These are phyloP conservation scores for Psettodes erumei DNA, from an alignment of 2,113 vertebrate species.

Conservation along the genomic window DNA sequence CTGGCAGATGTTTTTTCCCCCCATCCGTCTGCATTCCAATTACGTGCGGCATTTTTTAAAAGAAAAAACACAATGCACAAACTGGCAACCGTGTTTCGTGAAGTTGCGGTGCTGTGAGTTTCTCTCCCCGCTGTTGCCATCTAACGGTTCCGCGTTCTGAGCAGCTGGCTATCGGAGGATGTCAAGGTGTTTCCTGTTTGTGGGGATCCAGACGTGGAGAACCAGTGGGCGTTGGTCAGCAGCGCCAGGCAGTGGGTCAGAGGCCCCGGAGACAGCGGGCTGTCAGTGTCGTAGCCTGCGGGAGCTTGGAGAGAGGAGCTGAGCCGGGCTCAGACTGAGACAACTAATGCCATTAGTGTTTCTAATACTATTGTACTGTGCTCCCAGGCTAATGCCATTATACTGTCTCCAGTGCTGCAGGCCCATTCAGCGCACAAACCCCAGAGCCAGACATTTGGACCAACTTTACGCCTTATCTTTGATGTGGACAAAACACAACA, in stretches of 20 bases:
- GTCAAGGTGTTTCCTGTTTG: constrained; percentile 72
- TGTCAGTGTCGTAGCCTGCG: constrained; percentile 55
- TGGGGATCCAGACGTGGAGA: constrained; percentile 21
- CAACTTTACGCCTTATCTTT: constrained; percentile 80
- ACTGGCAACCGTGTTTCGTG: neutral
- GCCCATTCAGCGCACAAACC: constrained; percentile 63
- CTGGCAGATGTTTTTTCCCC: neutral
- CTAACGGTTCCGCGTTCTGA: neutral
- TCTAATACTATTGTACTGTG: constrained; percentile 74
- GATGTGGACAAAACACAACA: constrained; percentile 80
- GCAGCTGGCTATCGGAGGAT: constrained; percentile 48
- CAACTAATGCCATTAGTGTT: constrained; percentile 78
- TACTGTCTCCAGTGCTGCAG: constrained; percentile 59
- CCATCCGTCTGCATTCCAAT: neutral
- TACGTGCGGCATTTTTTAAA: neutral
- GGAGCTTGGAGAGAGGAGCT: constrained; percentile 57
- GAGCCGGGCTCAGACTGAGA: constrained; percentile 67
- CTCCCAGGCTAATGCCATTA: constrained; percentile 75
- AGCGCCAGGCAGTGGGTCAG: constrained; percentile 12
- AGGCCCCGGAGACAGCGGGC: constrained; percentile 22
- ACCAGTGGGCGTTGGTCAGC: constrained; percentile 19
- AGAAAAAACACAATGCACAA: neutral
- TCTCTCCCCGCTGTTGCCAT: neutral
- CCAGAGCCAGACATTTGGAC: constrained; percentile 76
- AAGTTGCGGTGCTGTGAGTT: neutral